Conservation (phyloP, 2,113 vertebrate genomes). For the Tachysurus fulvidraco region DNA sequence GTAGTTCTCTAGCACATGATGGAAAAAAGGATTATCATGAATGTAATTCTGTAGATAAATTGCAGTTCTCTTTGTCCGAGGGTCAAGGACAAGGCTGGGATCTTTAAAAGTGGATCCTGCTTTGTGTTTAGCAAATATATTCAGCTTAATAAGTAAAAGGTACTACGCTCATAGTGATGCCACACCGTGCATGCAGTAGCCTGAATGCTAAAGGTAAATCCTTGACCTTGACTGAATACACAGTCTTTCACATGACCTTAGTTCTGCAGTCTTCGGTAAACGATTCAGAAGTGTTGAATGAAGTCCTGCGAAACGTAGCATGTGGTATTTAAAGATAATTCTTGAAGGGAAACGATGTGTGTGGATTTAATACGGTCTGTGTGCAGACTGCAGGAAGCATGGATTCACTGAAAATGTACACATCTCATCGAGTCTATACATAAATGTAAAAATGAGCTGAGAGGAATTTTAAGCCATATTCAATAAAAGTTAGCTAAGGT, state of each 20-base stretch:
- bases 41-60: neutral
- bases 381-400: neutral
- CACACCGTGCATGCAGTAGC: neutral
- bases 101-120: neutral
- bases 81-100: neutral
- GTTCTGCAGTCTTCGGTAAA: neutral
- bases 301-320: slow-evolving; percentile 8
- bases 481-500: neutral
- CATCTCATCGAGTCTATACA: neutral
- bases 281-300: neutral
- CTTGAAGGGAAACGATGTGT: slow-evolving; percentile 38
- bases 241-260: neutral
- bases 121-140: neutral
- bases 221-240: neutral
- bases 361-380: neutral
- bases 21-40: neutral
- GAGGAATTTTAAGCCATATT: neutral
- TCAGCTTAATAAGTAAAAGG: neutral
- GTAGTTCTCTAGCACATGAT: neutral
- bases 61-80: neutral
- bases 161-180: neutral
- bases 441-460: slow-evolving; percentile 22
- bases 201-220: neutral
- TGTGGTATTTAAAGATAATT: slow-evolving; percentile 25
- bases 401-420: neutral